Percentiles rank a stretch among this genome's conserved stretches.
phyloP scores from a whole-genome alignment of 2,113 vertebrate genomes.

The Colius striatus region DNA sequence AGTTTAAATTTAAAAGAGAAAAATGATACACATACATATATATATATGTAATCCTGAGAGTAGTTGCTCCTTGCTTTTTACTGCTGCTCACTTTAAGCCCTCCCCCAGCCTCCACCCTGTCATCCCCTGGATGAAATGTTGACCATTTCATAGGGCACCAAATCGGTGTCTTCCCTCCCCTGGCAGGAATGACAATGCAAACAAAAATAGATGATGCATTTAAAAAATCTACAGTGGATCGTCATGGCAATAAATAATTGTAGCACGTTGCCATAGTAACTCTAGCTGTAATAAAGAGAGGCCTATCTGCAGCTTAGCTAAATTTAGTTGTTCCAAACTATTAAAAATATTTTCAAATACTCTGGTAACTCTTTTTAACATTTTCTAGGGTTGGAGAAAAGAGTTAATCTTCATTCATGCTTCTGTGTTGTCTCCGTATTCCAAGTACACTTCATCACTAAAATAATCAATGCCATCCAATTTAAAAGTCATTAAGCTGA shows the following conservation, averaged over 20 bases:
- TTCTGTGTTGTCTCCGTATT: slow-evolving; percentile 34
- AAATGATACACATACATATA: too few relatives aligned
- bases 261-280: slow-evolving; percentile 81
- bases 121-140: neutral
- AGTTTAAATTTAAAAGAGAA: neutral
- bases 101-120: neutral
- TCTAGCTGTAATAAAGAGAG: slow-evolving; percentile 74
- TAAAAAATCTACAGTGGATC: slow-evolving; percentile 79
- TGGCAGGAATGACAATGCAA: slow-evolving; percentile 74
- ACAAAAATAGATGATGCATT: slow-evolving; percentile 82
- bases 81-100: neutral
- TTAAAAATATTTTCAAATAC: slow-evolving; percentile 75
- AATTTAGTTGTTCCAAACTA: slow-evolving; percentile 78
- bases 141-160: slow-evolving; percentile 9
- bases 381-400: slow-evolving; percentile 19
- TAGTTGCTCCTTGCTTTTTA: neutral
- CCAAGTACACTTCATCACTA: neutral
- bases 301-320: slow-evolving; percentile 76
- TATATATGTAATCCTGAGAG: neutral
- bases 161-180: slow-evolving; percentile 64
- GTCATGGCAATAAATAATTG: slow-evolving; percentile 85
- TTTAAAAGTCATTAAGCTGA: neutral
- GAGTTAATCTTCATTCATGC: slow-evolving; percentile 51
- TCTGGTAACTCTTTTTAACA: slow-evolving; percentile 40
- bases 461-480: neutral